Percentiles rank a stretch among this genome's conserved stretches.
phyloP scores from a whole-genome alignment of 2,888 invertebrate species.

The Drosophila yooni region DNA sequence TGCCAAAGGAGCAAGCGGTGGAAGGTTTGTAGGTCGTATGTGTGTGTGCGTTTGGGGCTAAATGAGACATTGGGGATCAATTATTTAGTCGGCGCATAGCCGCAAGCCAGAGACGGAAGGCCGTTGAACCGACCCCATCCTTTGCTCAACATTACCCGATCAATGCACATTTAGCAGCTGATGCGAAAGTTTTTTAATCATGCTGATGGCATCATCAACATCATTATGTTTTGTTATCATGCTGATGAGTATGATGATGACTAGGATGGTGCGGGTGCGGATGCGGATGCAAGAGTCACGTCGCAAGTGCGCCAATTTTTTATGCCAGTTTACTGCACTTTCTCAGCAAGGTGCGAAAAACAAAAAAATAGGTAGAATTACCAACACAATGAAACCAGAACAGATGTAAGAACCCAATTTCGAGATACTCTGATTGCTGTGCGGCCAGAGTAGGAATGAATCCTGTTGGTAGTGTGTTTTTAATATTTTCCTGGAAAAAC shows the following conservation, averaged over 20 bases:
- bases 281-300: constrained; percentile 42
- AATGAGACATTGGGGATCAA: constrained; percentile 80
- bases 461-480: neutral
- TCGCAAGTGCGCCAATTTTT: constrained; percentile 61
- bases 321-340: constrained; percentile 67
- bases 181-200: constrained; percentile 74
- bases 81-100: constrained; percentile 69
- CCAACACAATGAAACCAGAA: neutral
- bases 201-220: constrained; percentile 54
- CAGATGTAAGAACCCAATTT: neutral
- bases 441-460: neutral
- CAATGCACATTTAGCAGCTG: constrained; percentile 66
- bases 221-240: constrained; percentile 26
- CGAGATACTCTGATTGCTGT: neutral
- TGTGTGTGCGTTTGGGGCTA: constrained; percentile 20
- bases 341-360: constrained; percentile 57
- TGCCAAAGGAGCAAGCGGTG: constrained; percentile 40
- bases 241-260: constrained; percentile 8
- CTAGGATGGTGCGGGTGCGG: constrained; percentile 21
- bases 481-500: neutral
- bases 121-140: constrained; percentile 55
- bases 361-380: neutral
- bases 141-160: constrained; percentile 27
- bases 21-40: constrained; percentile 13
- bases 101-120: constrained; percentile 65